Conservation (phyloP, 2,113 vertebrate genomes). For the Rhinopomastus cyanomelas region DNA sequence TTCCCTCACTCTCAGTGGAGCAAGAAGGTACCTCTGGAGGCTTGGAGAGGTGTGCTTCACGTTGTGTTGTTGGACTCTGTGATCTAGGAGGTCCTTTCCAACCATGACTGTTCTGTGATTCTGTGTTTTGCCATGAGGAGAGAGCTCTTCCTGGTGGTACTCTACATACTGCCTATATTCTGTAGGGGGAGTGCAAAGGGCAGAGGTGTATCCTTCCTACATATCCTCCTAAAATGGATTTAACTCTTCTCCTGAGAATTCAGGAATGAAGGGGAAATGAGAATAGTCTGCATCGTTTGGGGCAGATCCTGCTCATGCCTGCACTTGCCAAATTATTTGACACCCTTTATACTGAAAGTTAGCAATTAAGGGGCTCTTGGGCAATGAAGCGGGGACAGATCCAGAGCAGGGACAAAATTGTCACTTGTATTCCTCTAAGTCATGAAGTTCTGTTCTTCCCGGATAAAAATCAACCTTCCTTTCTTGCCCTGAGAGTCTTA, state of each 20-base stretch:
- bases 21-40: background rate
- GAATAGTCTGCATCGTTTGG: background rate
- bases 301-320: background rate
- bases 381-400: background rate
- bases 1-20: background rate
- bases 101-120: too few species aligned
- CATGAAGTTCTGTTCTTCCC: background rate
- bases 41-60: background rate
- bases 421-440: background rate
- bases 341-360: background rate
- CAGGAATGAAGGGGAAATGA: background rate
- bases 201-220: background rate
- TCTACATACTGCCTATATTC: background rate
- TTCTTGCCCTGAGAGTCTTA: background rate
- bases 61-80: too few species aligned
- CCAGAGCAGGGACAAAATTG: background rate
- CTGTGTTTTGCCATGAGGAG: background rate
- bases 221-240: background rate
- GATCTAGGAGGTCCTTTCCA: too few species aligned
- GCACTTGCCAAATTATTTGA: background rate
- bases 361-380: background rate
- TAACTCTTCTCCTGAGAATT: background rate
- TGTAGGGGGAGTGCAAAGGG: background rate
- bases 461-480: background rate
- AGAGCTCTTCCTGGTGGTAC: background rate